phyloP scores from a whole-genome alignment of 2,113 vertebrate genomes.

The Tonatia bakeri region DNA sequence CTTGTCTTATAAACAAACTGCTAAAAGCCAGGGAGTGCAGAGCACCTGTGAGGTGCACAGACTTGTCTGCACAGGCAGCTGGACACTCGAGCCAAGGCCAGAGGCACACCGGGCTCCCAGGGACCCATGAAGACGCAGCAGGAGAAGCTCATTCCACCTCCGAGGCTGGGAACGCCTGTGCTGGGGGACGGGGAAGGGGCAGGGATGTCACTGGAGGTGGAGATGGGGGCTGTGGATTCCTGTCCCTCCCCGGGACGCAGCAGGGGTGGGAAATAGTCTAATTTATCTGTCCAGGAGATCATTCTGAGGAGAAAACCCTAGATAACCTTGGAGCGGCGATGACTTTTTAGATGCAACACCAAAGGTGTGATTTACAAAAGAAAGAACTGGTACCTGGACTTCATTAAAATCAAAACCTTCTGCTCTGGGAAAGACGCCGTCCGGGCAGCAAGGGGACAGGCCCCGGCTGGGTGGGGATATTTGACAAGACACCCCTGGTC shows the following conservation, averaged over 20 bases:
- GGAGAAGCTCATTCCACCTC: neutral
- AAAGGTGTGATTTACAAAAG: neutral
- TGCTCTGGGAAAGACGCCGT: neutral
- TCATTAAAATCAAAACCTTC: neutral
- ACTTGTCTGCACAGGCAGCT: too few relatives aligned
- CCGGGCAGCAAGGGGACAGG: neutral
- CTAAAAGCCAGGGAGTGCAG: neutral
- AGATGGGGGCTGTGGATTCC: fast-evolving
- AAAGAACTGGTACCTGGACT: neutral
- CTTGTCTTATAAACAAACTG: neutral
- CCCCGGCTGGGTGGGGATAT: neutral
- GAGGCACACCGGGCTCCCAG: too few relatives aligned
- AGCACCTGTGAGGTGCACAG: too few relatives aligned
- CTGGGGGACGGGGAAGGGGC: neutral
- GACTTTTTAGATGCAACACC: neutral
- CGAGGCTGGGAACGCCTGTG: neutral
- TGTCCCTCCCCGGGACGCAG: neutral
- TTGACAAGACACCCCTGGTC: neutral
- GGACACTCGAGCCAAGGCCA: neutral
- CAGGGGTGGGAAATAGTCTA: neutral
- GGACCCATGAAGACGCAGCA: neutral
- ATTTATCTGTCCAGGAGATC: neutral
- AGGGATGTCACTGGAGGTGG: neutral
- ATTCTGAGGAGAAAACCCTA: neutral
- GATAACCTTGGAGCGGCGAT: neutral